Evolutionary conservation across 30 jellyfish, hydroid and myxozoan species (phyloP).

Genomic region (Chrysaora quinquecirrha): DNA sequence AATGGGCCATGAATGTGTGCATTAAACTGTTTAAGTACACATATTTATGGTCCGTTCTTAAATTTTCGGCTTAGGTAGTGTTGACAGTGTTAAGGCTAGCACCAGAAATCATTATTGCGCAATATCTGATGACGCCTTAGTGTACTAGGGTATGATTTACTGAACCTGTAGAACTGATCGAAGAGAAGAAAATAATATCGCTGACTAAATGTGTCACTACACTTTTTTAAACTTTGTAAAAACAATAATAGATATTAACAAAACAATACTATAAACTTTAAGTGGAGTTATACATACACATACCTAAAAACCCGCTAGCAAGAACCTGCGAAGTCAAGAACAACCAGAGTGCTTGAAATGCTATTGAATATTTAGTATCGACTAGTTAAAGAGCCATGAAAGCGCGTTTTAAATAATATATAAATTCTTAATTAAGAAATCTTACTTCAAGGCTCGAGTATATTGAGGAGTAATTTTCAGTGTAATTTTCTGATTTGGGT

Average conservation of each 20-base stretch:
- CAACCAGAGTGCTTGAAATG: slow-evolving; percentile 4
- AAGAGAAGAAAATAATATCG: neutral
- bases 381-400: neutral
- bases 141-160: neutral
- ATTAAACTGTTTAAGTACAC: neutral
- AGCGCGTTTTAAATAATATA: neutral
- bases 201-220: slow-evolving; percentile 2
- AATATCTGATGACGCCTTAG: slow-evolving; percentile 1
- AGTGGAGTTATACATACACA: slow-evolving; percentile 1
- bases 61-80: no score
- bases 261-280: neutral
- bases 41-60: neutral
- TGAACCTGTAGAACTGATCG: neutral
- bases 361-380: neutral
- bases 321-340: neutral
- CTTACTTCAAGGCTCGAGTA: slow-evolving; percentile 1
- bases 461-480: neutral
- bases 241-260: neutral
- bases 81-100: slow-evolving; percentile 5
- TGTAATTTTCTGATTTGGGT: neutral
- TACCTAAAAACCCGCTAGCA: neutral
- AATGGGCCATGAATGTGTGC: neutral
- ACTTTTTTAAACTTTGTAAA: neutral
- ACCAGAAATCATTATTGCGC: neutral
- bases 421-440: neutral